These are phyloP conservation scores for Aphelenchoides fujianensis DNA, from an alignment of 1,140 invertebrate genomes.

Conservation along the genomic window DNA sequence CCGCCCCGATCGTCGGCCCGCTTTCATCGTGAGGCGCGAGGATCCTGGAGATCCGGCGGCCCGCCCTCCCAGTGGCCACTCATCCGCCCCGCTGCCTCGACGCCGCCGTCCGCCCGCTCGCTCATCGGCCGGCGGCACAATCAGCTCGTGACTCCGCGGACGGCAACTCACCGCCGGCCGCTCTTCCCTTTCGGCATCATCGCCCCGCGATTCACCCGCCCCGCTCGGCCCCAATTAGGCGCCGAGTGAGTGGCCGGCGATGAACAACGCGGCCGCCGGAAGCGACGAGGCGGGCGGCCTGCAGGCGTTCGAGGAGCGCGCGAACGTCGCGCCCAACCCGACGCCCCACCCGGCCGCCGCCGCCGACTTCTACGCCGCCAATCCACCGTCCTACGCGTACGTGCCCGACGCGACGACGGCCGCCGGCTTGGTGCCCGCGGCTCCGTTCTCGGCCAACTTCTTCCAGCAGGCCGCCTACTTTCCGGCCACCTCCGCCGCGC, in stretches of 20 bases:
- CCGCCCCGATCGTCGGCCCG: neutral
- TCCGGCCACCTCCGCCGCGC: neutral
- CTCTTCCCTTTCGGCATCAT: neutral
- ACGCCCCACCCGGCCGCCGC: neutral
- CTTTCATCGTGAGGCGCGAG: too few species aligned
- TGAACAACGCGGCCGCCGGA: neutral
- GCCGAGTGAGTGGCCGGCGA: neutral
- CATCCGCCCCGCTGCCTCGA: too few species aligned
- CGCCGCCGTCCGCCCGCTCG: neutral
- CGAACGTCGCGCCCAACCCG: neutral
- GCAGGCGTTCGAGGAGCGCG: neutral
- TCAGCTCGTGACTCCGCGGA: neutral
- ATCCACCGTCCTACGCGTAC: neutral
- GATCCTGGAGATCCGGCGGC: too few species aligned
- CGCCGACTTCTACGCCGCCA: neutral
- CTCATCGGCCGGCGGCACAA: neutral
- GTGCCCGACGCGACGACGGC: neutral
- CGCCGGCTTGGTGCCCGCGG: neutral
- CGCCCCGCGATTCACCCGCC: neutral
- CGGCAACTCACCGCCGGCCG: neutral
- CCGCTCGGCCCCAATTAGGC: slow-evolving; percentile 6
- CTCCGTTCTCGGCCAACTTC: neutral
- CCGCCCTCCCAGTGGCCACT: too few species aligned
- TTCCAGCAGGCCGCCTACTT: slow-evolving; percentile 1
- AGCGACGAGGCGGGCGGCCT: neutral